A percentile compares a stretch with the other conserved stretches of the same genome.
Evolutionary conservation across 2,888 invertebrate genomes (phyloP).

Genomic region (Xylota segnis): DNA sequence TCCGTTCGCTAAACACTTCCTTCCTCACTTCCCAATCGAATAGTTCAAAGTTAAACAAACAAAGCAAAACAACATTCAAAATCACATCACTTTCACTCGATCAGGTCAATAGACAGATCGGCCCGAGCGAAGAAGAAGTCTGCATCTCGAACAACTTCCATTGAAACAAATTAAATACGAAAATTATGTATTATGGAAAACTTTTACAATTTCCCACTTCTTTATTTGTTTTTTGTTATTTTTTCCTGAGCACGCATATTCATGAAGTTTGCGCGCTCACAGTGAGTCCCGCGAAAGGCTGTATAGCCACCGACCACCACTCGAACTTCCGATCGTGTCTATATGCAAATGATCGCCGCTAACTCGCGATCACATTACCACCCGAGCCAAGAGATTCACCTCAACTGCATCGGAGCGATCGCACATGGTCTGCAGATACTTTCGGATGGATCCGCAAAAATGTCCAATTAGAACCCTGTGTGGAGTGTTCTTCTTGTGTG

Average conservation of each 20-base stretch:
- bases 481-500: neutral
- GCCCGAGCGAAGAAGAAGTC: neutral
- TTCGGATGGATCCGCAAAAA: slow-evolving; percentile 28
- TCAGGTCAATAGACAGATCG: slow-evolving; percentile 37
- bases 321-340: slow-evolving; percentile 49
- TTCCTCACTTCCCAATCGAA: slow-evolving; percentile 24
- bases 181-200: slow-evolving; percentile 22
- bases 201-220: slow-evolving; percentile 22
- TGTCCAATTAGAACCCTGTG: slow-evolving; percentile 41
- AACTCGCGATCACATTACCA: slow-evolving; percentile 64
- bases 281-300: neutral
- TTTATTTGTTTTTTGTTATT: neutral
- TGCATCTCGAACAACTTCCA: slow-evolving; percentile 4
- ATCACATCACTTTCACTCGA: slow-evolving; percentile 61
- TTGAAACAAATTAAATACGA: slow-evolving; percentile 12
- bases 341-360: slow-evolving; percentile 55
- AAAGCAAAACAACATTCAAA: slow-evolving; percentile 8
- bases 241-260: neutral
- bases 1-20: slow-evolving; percentile 19
- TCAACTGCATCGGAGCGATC: slow-evolving; percentile 64
- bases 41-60: slow-evolving; percentile 63
- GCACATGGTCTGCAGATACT: slow-evolving; percentile 23
- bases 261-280: slow-evolving; percentile 11
- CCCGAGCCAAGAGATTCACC: slow-evolving; percentile 63
- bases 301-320: slow-evolving; percentile 11